Conservation (phyloP, 1,140 invertebrate species). For the Lamellibrachia luymesi region DNA sequence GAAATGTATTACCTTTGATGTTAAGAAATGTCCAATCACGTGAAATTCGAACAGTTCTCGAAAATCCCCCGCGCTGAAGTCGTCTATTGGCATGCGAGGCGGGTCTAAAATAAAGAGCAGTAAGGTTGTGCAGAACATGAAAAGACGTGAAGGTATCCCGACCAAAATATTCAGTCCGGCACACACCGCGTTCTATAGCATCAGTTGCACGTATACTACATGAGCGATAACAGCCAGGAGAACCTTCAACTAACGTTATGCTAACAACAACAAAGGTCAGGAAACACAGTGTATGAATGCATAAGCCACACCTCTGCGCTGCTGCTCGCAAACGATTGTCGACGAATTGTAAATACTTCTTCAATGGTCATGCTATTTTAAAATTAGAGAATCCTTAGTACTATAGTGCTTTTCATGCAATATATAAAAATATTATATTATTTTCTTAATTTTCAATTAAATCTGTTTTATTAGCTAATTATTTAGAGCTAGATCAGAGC, state of each 20-base stretch:
- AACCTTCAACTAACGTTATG: background rate
- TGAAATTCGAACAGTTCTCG: conserved; percentile 41
- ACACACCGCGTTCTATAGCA: background rate
- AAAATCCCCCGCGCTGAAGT: conserved; percentile 47
- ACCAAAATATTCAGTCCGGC: background rate
- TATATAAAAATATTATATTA: no score
- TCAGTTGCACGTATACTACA: background rate
- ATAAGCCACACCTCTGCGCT: no score
- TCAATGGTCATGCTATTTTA: background rate
- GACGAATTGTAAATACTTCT: no score
- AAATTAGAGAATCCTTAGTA: background rate
- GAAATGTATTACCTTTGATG: conserved; percentile 37
- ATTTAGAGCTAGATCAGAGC: no score
- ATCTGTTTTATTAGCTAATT: background rate
- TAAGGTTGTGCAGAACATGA: background rate
- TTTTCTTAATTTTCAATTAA: no score
- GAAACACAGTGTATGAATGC: no score
- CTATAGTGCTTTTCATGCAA: no score
- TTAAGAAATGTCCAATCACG: conserved; percentile 45
- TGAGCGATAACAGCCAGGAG: background rate
- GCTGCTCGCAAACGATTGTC: no score
- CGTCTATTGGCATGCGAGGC: conserved; percentile 43
- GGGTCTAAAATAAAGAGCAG: conserved; percentile 38
- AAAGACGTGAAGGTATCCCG: background rate
- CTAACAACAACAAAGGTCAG: no score